phyloP scores from a whole-genome alignment of 1,140 invertebrate genomes.

The Eumaeus atala region DNA sequence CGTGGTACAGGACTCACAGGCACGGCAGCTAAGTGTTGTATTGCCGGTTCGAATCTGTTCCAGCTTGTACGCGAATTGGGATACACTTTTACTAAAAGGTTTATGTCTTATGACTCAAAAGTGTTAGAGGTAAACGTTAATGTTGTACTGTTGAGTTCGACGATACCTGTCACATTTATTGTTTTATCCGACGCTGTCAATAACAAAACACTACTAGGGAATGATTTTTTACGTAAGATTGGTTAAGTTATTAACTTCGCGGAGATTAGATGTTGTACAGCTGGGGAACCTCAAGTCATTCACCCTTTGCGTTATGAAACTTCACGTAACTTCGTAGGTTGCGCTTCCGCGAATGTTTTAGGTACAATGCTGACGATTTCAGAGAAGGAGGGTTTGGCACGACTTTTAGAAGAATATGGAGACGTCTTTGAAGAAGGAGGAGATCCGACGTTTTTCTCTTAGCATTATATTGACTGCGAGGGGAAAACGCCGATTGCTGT shows the following conservation, averaged over 20 bases:
- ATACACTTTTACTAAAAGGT: not conserved
- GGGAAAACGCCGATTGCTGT: slow-evolving; percentile 36
- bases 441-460: slow-evolving; percentile 22
- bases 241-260: too few relatives aligned
- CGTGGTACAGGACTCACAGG: not conserved
- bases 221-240: too few relatives aligned
- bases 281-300: too few relatives aligned
- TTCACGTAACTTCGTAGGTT: not conserved
- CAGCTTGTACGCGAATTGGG: not conserved
- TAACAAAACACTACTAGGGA: too few relatives aligned
- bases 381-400: not conserved
- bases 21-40: not conserved
- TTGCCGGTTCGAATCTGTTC: not conserved
- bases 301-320: too few relatives aligned
- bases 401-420: slow-evolving; percentile 1
- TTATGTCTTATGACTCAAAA: too few relatives aligned
- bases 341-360: slow-evolving; percentile 10
- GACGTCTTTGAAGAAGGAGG: slow-evolving; percentile 24
- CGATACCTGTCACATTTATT: too few relatives aligned
- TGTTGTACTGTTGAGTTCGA: too few relatives aligned
- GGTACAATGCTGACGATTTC: not conserved
- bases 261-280: too few relatives aligned
- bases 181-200: too few relatives aligned
- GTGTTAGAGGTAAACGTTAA: too few relatives aligned
- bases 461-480: slow-evolving; percentile 23